Percentiles rank a stretch among this genome's conserved stretches.
Conservation (phyloP, 1,140 invertebrate species). For the Dreissena rostriformis region DNA sequence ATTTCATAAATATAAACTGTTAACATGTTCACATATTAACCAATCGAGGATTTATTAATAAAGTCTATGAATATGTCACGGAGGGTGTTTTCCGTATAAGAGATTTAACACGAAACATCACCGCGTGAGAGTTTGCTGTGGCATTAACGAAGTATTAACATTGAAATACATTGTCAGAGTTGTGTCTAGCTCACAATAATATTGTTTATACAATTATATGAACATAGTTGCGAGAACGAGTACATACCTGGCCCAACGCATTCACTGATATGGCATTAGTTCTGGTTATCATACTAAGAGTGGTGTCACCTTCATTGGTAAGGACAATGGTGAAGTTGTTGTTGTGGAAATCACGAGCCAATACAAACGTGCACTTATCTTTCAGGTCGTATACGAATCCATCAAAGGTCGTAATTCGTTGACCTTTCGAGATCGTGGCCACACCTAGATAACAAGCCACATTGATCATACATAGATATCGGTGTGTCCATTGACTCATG, state of each 20-base stretch:
- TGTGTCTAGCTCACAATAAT: too few species aligned
- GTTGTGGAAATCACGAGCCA: constrained; percentile 90
- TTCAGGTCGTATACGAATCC: constrained; percentile 88
- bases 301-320: constrained; percentile 73
- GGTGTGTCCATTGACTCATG: background rate
- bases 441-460: constrained; percentile 69
- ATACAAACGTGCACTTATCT: constrained; percentile 90
- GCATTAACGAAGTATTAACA: too few species aligned
- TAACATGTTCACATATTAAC: too few species aligned
- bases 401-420: constrained; percentile 94
- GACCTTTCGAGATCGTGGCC: constrained; percentile 88
- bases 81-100: too few species aligned
- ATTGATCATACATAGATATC: too few species aligned
- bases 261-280: constrained; percentile 79
- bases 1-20: too few species aligned
- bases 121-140: too few species aligned
- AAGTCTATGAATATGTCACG: too few species aligned
- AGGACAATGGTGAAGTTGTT: constrained; percentile 82
- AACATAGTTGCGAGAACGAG: too few species aligned
- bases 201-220: background rate
- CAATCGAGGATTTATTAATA: too few species aligned
- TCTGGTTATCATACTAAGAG: constrained; percentile 61
- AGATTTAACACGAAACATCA: too few species aligned
- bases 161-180: too few species aligned
- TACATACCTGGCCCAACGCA: constrained; percentile 66